phyloP scores from a whole-genome alignment of 2,797 vertebrate genomes.

The Sebastolobus alascanus region DNA sequence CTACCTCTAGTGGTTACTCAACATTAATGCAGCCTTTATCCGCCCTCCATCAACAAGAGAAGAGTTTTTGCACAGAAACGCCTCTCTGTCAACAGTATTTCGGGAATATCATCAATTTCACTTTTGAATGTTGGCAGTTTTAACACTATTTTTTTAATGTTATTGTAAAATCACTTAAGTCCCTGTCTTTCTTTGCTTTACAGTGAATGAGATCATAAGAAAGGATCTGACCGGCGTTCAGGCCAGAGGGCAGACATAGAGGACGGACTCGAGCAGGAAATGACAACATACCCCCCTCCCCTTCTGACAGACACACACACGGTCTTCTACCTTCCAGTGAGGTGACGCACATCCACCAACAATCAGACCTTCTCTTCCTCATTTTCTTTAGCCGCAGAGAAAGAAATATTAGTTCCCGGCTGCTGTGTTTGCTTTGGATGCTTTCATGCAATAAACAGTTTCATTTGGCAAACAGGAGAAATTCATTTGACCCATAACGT shows the following conservation, averaged over 20 bases:
- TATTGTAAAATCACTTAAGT: neutral
- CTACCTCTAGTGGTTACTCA: slow-evolving; percentile 75
- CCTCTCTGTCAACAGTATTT: neutral
- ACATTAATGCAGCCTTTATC: slow-evolving; percentile 54
- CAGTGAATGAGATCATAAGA: slow-evolving; percentile 99
- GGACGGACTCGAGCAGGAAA: slow-evolving; percentile 75
- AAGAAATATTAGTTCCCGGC: slow-evolving; percentile 32
- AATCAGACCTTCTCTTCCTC: slow-evolving; percentile 41
- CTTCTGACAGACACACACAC: neutral
- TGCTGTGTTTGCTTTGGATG: slow-evolving; percentile 54
- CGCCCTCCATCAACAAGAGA: neutral
- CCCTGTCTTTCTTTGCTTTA: slow-evolving; percentile 44
- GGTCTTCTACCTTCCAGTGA: slow-evolving; percentile 33
- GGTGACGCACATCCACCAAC: slow-evolving; percentile 40
- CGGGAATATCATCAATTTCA: neutral
- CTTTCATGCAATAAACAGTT: slow-evolving; percentile 53
- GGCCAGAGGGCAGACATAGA: slow-evolving; percentile 93
- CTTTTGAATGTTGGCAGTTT: neutral
- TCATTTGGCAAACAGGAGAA: slow-evolving; percentile 37
- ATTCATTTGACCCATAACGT: slow-evolving; percentile 4
- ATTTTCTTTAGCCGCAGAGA: slow-evolving; percentile 18
- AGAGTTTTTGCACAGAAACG: neutral
- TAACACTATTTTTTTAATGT: neutral
- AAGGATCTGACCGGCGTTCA: slow-evolving; percentile 98
- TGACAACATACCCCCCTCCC: slow-evolving; percentile 50